Percentiles rank a stretch among this genome's conserved stretches.
phyloP scores from a whole-genome alignment of 2,888 invertebrate genomes.

The Euproctis similis region DNA sequence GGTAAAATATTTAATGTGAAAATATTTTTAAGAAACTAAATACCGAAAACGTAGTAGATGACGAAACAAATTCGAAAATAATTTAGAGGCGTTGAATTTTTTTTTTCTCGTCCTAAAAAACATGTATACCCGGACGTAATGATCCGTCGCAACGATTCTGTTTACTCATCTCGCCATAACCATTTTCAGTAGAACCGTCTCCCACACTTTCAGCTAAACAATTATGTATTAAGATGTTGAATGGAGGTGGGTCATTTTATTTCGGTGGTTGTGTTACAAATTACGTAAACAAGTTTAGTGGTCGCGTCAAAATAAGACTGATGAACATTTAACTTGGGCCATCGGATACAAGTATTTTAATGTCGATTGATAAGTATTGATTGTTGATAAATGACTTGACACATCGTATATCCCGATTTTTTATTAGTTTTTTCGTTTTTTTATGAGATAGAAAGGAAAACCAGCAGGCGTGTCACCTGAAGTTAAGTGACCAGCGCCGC shows the following conservation, averaged over 20 bases:
- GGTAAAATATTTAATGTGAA: too few relatives aligned
- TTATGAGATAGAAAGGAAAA: too few relatives aligned
- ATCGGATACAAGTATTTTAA: conserved; percentile 22
- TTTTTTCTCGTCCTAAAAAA: conserved; percentile 41
- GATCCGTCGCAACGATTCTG: conserved; percentile 50
- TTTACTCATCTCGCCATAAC: conserved; percentile 41
- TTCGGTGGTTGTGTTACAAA: conserved; percentile 32
- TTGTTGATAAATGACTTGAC: conserved; percentile 2
- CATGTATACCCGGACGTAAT: conserved; percentile 45
- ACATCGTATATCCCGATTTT: too few relatives aligned
- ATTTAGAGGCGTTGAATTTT: conserved; percentile 22
- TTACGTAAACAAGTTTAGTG: conserved; percentile 51
- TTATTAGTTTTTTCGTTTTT: too few relatives aligned
- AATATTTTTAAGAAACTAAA: too few relatives aligned
- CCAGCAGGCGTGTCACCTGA: too few relatives aligned
- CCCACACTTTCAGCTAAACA: conserved; percentile 1
- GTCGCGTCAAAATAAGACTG: conserved; percentile 42
- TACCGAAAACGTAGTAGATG: too few relatives aligned
- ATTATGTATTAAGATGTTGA: background rate
- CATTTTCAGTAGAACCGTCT: conserved; percentile 22
- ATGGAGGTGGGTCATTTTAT: conserved; percentile 11
- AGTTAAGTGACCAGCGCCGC: too few relatives aligned
- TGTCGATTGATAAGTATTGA: conserved; percentile 8
- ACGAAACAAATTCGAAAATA: conserved; percentile 19
- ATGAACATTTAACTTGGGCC: conserved; percentile 42